Percentiles rank a stretch among this genome's conserved stretches.
Conservation (phyloP, 2,797 vertebrate species). For the Chelidonichthys spinosus region DNA sequence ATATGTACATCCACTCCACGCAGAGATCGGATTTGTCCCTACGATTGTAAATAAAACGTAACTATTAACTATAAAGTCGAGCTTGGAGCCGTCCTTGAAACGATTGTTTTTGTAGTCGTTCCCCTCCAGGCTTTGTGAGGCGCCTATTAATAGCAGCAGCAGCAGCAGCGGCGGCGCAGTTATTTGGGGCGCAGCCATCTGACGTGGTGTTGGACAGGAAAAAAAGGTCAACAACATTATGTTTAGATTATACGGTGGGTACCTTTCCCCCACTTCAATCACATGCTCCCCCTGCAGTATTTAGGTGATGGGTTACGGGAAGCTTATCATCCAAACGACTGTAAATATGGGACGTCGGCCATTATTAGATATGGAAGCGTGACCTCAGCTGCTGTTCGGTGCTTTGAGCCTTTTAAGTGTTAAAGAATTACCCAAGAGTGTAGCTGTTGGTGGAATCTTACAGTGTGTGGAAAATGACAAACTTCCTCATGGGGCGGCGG, state of each 20-base stretch:
- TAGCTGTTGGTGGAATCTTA: slow-evolving; percentile 39
- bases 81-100: neutral
- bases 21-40: neutral
- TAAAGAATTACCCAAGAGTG: neutral
- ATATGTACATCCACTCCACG: neutral
- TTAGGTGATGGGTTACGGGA: slow-evolving; percentile 39
- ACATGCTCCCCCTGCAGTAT: slow-evolving; percentile 51
- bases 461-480: slow-evolving; percentile 1
- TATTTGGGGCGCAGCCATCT: slow-evolving; percentile 68
- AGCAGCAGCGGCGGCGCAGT: slow-evolving; percentile 35
- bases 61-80: slow-evolving; percentile 4
- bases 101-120: slow-evolving; percentile 20
- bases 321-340: slow-evolving; percentile 21
- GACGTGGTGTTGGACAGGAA: slow-evolving; percentile 55
- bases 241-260: slow-evolving; percentile 66
- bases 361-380: slow-evolving; percentile 25
- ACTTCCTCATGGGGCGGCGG: neutral
- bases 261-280: slow-evolving; percentile 78
- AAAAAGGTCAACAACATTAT: slow-evolving; percentile 76
- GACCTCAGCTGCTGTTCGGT: slow-evolving; percentile 46
- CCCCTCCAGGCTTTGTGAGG: slow-evolving; percentile 42
- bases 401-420: neutral
- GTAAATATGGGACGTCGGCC: slow-evolving; percentile 48
- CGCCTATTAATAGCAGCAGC: slow-evolving; percentile 66
- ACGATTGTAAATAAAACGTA: slow-evolving; percentile 29